Evolutionary conservation across 2,113 vertebrate species (phyloP), one percentile per base, ranked within the genome.

Genomic region (Dendropsophus ebraccatus): DNA sequence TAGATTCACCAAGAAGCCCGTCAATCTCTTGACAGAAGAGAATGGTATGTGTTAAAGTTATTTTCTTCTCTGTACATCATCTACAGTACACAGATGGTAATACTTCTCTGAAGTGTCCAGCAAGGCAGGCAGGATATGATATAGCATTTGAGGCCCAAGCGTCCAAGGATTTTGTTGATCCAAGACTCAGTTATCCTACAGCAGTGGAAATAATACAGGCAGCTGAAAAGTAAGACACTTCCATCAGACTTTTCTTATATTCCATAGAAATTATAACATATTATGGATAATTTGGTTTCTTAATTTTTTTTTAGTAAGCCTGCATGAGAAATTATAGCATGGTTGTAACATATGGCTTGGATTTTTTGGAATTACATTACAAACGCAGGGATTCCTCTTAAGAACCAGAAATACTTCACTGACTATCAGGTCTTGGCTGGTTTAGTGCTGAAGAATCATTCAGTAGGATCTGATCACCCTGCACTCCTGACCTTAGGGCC

Each of bases 11-110:
- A 5, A 32, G 32, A 30, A 32, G 62, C 12, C 62, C 32, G 62
- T 67, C 56, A 60, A 25, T 25, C 56, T 60, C 62, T 32, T 32
- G 62, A 67, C 62, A 69, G 65, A 35, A 37, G 65, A 69, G 65
- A 37, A 37, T 69, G 32, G 65, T 69, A 69, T 69, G 65, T 69
- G 65, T 69, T 69, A 32, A 69, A 69, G 65, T 69, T 69, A 69
- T 69, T 69, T 69, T 69, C 65, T 69, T 69, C 65, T 19, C 17
- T 69, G 65, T 69, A 69, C 65, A 69, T 69, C 65, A 69, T 30
- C 16, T 69, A n/a, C 32, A 69, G 17, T 19, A 69, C 65, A 69
- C 65, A 69, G 65, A 69, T 69, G 65, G 65, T 21, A 37, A 69
- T 7, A 37, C 65, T 69, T 69, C 32, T 69, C 65, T 37, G 65